phyloP scores from a whole-genome alignment of 2,888 invertebrate genomes.

The Campaea margaritaria region DNA sequence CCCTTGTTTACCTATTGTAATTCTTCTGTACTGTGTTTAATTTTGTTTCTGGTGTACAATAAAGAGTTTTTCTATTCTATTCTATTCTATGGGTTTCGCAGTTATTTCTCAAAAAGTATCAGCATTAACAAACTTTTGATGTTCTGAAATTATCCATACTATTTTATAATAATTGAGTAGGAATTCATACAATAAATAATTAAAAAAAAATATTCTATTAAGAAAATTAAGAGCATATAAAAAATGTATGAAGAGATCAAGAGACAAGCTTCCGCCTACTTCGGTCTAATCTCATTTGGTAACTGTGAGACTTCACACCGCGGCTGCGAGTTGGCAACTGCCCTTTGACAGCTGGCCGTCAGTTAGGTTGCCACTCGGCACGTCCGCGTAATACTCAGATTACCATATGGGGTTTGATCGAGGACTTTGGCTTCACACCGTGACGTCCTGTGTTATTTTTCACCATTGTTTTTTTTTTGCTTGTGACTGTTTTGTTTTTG shows the following conservation, averaged over 20 bases:
- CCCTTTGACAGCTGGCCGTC: conserved; percentile 49
- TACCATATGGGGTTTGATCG: conserved; percentile 94
- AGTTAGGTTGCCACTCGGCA: conserved; percentile 45
- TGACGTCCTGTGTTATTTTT: conserved; percentile 80
- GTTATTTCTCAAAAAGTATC: too few relatives aligned
- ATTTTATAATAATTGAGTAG: too few relatives aligned
- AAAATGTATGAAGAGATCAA: conserved; percentile 46
- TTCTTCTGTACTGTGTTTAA: too few relatives aligned
- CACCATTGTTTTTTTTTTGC: conserved; percentile 52
- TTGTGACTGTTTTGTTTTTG: conserved; percentile 45
- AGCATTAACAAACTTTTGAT: too few relatives aligned
- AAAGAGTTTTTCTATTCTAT: too few relatives aligned
- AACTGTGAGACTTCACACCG: conserved; percentile 93
- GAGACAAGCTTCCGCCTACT: conserved; percentile 78
- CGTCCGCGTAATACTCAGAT: conserved; percentile 87
- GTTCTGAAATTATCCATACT: too few relatives aligned
- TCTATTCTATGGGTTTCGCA: too few relatives aligned
- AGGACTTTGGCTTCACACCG: conserved; percentile 77
- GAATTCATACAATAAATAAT: too few relatives aligned
- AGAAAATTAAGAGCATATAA: too few relatives aligned
- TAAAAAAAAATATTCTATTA: too few relatives aligned
- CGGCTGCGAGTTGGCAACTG: conserved; percentile 55
- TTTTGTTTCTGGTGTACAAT: too few relatives aligned
- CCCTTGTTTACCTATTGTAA: too few relatives aligned
- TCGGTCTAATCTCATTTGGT: conserved; percentile 99